Percentiles rank a stretch among this genome's conserved stretches.
Evolutionary conservation across 2,797 vertebrate genomes (phyloP).

Genomic region (Melanotaenia nigrans): DNA sequence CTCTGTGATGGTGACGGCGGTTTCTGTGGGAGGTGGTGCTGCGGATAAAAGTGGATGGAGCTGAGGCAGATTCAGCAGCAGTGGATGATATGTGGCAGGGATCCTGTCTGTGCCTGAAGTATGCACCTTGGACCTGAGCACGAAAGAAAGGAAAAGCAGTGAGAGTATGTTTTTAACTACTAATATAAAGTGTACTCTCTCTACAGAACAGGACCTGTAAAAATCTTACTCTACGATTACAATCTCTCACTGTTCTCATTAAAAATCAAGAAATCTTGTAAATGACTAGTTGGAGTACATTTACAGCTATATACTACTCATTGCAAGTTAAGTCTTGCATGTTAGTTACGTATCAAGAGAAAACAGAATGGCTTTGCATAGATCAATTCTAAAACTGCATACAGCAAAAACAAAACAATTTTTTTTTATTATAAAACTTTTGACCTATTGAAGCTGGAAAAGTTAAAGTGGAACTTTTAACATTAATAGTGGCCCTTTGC

Average conservation of each 20-base stretch:
- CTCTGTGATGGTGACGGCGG: constrained; percentile 63
- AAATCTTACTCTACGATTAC: neutral
- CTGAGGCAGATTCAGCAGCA: constrained; percentile 47
- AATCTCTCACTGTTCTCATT: no score
- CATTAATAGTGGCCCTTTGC: constrained; percentile 4
- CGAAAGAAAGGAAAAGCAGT: constrained; percentile 8
- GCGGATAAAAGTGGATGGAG: constrained; percentile 61
- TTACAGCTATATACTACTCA: neutral
- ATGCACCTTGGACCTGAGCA: constrained; percentile 71
- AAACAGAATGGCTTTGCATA: neutral
- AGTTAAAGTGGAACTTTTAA: neutral
- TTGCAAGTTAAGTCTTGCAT: no score
- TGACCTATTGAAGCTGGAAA: constrained; percentile 3
- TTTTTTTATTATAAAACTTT: neutral
- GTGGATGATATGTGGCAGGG: constrained; percentile 48
- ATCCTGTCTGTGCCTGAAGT: constrained; percentile 71
- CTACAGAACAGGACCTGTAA: neutral
- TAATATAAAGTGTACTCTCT: neutral
- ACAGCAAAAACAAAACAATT: neutral
- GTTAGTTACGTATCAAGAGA: no score
- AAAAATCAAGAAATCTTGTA: neutral
- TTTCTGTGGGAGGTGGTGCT: constrained; percentile 61
- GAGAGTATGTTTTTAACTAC: neutral
- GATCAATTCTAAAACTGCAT: neutral
- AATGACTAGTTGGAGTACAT: neutral